Percentiles rank a stretch among this genome's conserved stretches.
phyloP scores from a whole-genome alignment of 2,113 vertebrate species.

The Perca fluviatilis region DNA sequence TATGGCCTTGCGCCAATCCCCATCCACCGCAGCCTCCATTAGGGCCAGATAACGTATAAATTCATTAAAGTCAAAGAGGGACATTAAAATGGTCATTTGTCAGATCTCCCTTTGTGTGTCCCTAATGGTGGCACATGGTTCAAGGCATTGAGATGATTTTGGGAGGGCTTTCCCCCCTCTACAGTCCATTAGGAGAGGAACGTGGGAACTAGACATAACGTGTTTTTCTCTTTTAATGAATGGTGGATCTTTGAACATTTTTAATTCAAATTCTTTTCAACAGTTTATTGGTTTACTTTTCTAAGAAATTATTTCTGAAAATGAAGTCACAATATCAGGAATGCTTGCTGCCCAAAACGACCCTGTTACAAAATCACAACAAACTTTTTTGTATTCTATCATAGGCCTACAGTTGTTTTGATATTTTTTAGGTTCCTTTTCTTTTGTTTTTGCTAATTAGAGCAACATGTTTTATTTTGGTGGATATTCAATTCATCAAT shows the following conservation, averaged over 20 bases:
- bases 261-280: not conserved
- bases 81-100: slow-evolving; percentile 86
- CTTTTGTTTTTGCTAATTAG: slow-evolving; percentile 28
- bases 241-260: not conserved
- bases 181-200: slow-evolving; percentile 40
- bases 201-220: slow-evolving; percentile 64
- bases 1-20: slow-evolving; percentile 75
- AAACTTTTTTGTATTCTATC: not conserved
- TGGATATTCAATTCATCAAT: slow-evolving; percentile 68
- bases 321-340: not conserved
- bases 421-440: not conserved
- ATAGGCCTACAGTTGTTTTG: not conserved
- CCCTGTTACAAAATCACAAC: not conserved
- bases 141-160: slow-evolving; percentile 79
- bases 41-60: slow-evolving; percentile 85
- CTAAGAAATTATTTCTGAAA: not conserved
- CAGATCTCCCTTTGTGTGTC: slow-evolving; percentile 82
- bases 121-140: slow-evolving; percentile 88
- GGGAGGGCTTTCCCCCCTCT: slow-evolving; percentile 30
- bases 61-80: slow-evolving; percentile 88
- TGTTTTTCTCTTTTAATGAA: slow-evolving; percentile 24
- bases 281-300: not conserved
- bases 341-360: not conserved
- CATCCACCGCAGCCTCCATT: slow-evolving; percentile 79
- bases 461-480: slow-evolving; percentile 52